Evolutionary conservation across 2,888 invertebrate species (phyloP), one percentile per base, ranked within the genome.

Genomic region (Malthinus seriepunctatus): DNA sequence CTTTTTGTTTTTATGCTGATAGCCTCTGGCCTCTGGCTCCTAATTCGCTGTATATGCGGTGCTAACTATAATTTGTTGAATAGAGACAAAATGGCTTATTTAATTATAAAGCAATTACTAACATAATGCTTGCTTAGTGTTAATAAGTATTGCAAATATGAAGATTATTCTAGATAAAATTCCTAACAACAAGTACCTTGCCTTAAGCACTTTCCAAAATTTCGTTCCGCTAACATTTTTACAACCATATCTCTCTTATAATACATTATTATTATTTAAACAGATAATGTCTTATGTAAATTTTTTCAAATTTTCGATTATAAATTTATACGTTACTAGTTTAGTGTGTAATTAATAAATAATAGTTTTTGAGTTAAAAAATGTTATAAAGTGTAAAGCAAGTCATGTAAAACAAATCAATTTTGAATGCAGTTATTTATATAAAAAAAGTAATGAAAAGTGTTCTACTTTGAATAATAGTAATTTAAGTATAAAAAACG

Each of bases 171-270:
- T 32, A 46, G 65, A 65, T 64, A 65, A 63, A 56, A 63, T 65
- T 65, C 61, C 52, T 23, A 23, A 23, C 23, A 5, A 23, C 47
- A 51, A 45, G 58, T 56, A 52, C 57, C 54, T 53, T 58, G 62
- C 62, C 55, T 57, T 45, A 49, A 61, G 63, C 62, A 63, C 65
- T 65, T 65, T 65, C 65, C 62, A 65, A 65, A 65, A 65, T 65
- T 60, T 56, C 65, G 63, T 65, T 63, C 63, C 65, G 65, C 65
- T 56, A 65, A 61, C 58, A 31, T 42, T 46, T n/a, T n/a, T n/a
- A n/a, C n/a, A 46, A 23, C 23, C 23, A 23, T 44, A 59, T 59
- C 54, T 63, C 48, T 23, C 12, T 42, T 42, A 42, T 42, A 15
- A 42, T 42, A 42, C n/a, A 15, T 39, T 15, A 39, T 39, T 39